Evolutionary conservation across 1,140 invertebrate species (phyloP), one percentile per base, ranked within the genome.

Genomic region (Calycopis cecrops): DNA sequence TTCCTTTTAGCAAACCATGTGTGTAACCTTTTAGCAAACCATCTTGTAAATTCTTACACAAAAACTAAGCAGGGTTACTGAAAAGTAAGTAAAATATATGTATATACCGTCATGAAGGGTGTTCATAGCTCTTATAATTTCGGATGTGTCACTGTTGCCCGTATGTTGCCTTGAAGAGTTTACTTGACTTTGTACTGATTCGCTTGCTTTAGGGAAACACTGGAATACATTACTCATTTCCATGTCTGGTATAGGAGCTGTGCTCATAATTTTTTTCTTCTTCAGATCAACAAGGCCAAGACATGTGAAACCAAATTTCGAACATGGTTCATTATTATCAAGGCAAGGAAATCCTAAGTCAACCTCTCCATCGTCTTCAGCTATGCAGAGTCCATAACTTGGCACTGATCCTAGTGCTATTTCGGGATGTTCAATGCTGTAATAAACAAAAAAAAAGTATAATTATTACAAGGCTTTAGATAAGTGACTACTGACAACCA

Each of bases 351-450:
- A 98, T 67, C 98, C 97, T 83, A 91, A 92, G 82, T 97, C 96
- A 35, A 98, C 95, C 87, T 98, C 97, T n/a, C 97, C 97, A 84
- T 98, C 97, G 74, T 99, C 97, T 89, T 99, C 97, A 12, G 95
- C 96, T 71, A 98, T 97, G 73, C 96, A 96, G 38, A 99, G 87
- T 42, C 94, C 94, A 85, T 96, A 98, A 65, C 92, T 90, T 38
- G 89, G 84, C 3, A 92, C 89, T 47, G 90, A 89, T 62, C 90
- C 89, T 10, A 92, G 77, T 35, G 79, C 70, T 62, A 91, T 83
- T 55, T 92, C 90, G 17, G 90, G 89, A 77, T 92, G 88, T 65
- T 89, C 88, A 59, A 90, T 89, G 69, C 90, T 92, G 75, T 53
- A 83, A 88, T 62, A 50, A 42, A 52, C 2, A 4, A 28, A 28